Base-by-base conservation (phyloP, 2,797 vertebrate genomes). In the Acanthurus lineatus region DNA sequence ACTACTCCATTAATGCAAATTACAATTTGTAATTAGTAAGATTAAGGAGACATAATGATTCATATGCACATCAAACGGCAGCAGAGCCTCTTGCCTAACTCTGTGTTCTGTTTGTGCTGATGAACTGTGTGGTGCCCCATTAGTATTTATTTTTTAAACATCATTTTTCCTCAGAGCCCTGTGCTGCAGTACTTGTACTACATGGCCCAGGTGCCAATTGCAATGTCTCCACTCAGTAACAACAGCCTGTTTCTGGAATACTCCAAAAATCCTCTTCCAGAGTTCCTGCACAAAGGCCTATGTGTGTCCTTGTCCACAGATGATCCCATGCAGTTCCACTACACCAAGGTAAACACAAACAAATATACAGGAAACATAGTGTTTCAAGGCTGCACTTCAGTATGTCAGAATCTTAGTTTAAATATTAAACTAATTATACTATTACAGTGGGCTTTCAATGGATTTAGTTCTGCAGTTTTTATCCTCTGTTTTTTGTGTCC, bases 161-260 rank as follows among this genome's bases (percentile, higher is more conserved):
- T 40, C 77, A 79, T 93, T 53, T 93, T 59, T 35, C 79, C 32
- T 91, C 95, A 99, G 98, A 99, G 97, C 84, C 98, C 97, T 4
- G 98, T 99, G 67, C 93, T 99, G 83, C 97, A 99, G 94, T 99
- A 99, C 84, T 95, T 99, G 73, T 99, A 97, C 94, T 99, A 99
- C 85, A 94, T 99, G 89, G 96, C 97, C 72, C 98, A 99, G 94
- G 95, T 99, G 56, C 98, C 98, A 69, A 98, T 99, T 81, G 98
- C 98, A 61, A 99, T 99, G 98, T 99, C 98, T 77, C 98, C 98
- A 19, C 97, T 99, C 60, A 99, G 98, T 92, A 99, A 99, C 94
- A 99, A 99, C 92, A 99, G 98, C 73, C 92, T 99, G 0, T 99
- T 99, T 83, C 94, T 99, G 76, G 97, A 99, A 87, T 99, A 99